A percentile compares a stretch with the other conserved stretches of the same genome.
Evolutionary conservation across 2,888 invertebrate genomes (phyloP).

Genomic region (Julus scanicus): DNA sequence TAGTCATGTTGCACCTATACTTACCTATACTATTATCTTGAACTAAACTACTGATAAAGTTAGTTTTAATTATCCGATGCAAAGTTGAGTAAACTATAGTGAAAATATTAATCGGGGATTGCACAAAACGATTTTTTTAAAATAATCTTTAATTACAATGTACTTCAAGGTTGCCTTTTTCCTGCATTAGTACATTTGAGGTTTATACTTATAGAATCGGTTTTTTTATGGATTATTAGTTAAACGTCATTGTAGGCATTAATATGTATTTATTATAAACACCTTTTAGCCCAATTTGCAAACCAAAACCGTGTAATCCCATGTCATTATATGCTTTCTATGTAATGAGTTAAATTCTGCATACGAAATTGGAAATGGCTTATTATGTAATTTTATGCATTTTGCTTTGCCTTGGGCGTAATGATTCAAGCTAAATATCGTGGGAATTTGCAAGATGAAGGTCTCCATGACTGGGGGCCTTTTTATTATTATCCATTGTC

Average conservation of each 20-base stretch:
- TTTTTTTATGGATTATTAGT: background rate
- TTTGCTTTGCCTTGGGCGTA: background rate
- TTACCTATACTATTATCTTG: no score
- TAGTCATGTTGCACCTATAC: background rate
- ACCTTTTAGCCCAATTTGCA: constrained; percentile 31
- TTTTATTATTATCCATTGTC: no score
- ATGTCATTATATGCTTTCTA: background rate
- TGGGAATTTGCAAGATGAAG: background rate
- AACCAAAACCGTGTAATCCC: constrained; percentile 7
- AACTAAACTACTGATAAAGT: no score
- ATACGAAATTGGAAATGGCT: constrained; percentile 4
- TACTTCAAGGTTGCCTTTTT: no score
- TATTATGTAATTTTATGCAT: constrained; percentile 1
- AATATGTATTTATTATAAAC: background rate
- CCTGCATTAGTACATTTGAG: no score
- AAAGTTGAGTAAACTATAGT: no score
- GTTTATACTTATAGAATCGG: background rate
- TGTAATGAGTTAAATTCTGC: constrained; percentile 4
- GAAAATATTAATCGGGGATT: no score
- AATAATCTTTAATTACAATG: no score
- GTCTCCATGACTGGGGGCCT: no score
- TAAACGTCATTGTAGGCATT: background rate
- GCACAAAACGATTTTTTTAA: no score
- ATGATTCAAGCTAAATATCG: background rate
- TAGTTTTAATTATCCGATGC: no score